These are phyloP conservation scores for Hyperopisus bebe DNA, from an alignment of 2,113 vertebrate species.

Conservation along the genomic window DNA sequence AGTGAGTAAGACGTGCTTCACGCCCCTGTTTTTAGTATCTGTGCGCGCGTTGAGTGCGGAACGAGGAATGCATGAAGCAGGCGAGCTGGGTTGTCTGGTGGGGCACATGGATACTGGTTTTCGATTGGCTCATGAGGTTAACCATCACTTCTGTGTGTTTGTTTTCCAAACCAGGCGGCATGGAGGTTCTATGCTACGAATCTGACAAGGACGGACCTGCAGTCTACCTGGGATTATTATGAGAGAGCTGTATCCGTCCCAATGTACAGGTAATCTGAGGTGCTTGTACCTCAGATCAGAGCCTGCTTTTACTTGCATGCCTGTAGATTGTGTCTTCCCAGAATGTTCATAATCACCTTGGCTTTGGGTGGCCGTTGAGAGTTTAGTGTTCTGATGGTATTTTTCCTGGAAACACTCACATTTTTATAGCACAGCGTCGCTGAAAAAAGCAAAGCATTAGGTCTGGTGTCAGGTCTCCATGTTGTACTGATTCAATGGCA, in stretches of 20 bases:
- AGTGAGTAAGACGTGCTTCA: background rate
- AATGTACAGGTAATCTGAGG: constrained; percentile 85
- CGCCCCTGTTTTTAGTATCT: background rate
- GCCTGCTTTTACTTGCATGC: background rate
- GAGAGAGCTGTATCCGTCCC: constrained; percentile 85
- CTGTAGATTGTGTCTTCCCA: background rate
- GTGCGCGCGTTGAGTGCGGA: background rate
- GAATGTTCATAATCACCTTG: background rate
- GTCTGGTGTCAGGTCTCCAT: background rate
- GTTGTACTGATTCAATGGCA: background rate
- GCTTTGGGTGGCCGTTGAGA: background rate
- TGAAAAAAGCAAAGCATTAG: background rate
- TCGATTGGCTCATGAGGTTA: background rate
- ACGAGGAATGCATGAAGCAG: background rate
- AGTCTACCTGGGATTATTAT: constrained; percentile 93
- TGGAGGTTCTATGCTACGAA: constrained; percentile 98
- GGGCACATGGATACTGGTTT: background rate
- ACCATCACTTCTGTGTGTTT: background rate
- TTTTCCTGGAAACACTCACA: background rate
- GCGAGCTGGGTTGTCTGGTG: background rate
- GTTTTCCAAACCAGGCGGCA: constrained; percentile 63
- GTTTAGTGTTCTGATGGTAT: background rate
- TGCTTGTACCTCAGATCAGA: background rate
- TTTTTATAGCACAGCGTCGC: background rate
- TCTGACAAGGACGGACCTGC: constrained; percentile 80